phyloP scores from a whole-genome alignment of 2,888 invertebrate genomes.

The Dorcus hopei region DNA sequence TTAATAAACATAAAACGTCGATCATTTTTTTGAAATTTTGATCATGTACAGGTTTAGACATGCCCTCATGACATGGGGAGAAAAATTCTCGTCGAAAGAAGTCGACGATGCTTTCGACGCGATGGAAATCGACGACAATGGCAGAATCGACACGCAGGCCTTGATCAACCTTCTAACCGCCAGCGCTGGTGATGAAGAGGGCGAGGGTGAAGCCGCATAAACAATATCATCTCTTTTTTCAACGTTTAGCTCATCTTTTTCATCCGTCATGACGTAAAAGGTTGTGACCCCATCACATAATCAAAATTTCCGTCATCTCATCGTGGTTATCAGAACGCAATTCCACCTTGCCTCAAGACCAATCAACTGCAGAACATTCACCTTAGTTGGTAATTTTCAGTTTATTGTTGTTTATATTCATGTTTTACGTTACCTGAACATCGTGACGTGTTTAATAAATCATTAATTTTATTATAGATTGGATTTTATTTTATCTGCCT shows the following conservation, averaged over 20 bases:
- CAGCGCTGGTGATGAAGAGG: conserved; percentile 75
- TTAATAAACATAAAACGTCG: not conserved
- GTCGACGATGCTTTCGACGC: conserved; percentile 91
- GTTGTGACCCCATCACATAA: not conserved
- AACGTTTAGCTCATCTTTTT: conserved; percentile 1
- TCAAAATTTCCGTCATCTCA: not conserved
- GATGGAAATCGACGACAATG: conserved; percentile 88
- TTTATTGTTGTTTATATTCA: conserved; percentile 6
- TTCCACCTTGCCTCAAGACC: conserved; percentile 1
- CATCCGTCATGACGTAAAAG: not conserved
- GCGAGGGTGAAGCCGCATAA: conserved; percentile 50
- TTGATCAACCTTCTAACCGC: conserved; percentile 87
- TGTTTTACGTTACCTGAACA: conserved; percentile 8
- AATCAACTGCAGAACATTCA: not conserved
- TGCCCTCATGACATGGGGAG: conserved; percentile 90
- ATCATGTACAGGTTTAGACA: conserved; percentile 66
- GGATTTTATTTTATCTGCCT: not conserved
- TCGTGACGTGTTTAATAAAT: conserved; percentile 22
- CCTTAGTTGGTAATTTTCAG: conserved; percentile 1
- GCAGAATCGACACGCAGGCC: conserved; percentile 83
- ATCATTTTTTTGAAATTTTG: not conserved
- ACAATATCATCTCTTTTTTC: not conserved
- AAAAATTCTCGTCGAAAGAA: conserved; percentile 85
- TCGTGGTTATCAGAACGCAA: not conserved
- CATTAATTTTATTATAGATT: conserved; percentile 25